Conservation (phyloP, 1,140 invertebrate genomes). For the Diachasmimorpha longicaudata region DNA sequence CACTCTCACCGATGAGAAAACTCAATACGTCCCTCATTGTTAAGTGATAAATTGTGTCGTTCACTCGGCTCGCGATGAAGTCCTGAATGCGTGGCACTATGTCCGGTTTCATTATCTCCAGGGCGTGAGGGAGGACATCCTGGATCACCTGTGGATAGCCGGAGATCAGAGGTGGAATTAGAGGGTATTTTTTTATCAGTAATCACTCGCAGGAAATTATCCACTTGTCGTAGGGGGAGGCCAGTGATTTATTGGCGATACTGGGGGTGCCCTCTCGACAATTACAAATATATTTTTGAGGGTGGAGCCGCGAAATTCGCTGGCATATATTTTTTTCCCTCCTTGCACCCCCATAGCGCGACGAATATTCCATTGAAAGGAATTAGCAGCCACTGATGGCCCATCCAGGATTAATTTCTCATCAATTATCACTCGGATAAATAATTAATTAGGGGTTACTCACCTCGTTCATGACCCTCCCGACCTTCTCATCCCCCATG, state of each 20-base stretch:
- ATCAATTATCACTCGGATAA: too few relatives aligned
- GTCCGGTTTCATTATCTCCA: conserved; percentile 55
- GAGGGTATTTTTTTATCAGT: not conserved
- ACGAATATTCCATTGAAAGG: too few relatives aligned
- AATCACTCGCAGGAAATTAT: too few relatives aligned
- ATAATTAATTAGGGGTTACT: conserved; percentile 16
- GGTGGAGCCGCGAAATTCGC: too few relatives aligned
- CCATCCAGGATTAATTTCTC: too few relatives aligned
- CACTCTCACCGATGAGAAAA: conserved; percentile 48
- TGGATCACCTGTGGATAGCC: conserved; percentile 46
- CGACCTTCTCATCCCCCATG: conserved; percentile 47
- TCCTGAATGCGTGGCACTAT: conserved; percentile 51
- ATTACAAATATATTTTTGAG: too few relatives aligned
- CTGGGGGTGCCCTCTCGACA: too few relatives aligned
- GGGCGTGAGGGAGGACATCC: conserved; percentile 46
- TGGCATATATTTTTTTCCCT: too few relatives aligned
- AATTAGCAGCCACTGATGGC: too few relatives aligned
- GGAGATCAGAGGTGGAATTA: not conserved
- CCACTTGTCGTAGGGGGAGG: too few relatives aligned
- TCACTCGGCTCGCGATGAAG: conserved; percentile 43
- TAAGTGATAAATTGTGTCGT: conserved; percentile 55
- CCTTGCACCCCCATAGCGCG: too few relatives aligned
- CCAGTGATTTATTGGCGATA: too few relatives aligned
- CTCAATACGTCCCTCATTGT: conserved; percentile 51
- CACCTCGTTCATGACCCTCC: conserved; percentile 51